These are phyloP conservation scores for Falcunculus frontatus DNA, from an alignment of 2,113 vertebrate species.

Conservation along the genomic window DNA sequence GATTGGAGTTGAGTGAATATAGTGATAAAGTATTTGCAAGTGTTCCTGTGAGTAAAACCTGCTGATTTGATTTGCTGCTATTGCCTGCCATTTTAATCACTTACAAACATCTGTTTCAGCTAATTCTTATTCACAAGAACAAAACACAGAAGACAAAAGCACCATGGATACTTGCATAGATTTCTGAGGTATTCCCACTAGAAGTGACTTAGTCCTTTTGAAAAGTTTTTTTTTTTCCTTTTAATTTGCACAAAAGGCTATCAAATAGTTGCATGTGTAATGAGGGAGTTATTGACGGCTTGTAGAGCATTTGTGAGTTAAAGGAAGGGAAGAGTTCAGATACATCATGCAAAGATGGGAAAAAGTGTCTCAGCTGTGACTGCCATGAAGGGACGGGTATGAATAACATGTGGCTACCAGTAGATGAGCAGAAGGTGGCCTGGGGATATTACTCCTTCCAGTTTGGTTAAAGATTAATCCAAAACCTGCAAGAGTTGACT, in stretches of 20 bases:
- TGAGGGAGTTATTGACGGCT: not conserved
- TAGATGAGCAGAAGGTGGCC: not conserved
- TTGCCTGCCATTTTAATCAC: not conserved
- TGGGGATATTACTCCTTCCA: not conserved
- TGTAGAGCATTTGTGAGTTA: not conserved
- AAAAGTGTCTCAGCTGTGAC: not conserved
- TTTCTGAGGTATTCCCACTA: not conserved
- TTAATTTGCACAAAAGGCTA: not conserved
- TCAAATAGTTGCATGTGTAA: not conserved
- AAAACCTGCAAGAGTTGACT: not conserved
- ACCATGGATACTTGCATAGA: not conserved
- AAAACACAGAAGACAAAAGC: not conserved
- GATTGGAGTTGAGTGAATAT: not conserved
- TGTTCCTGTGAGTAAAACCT: constrained; percentile 1
- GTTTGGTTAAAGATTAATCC: not conserved
- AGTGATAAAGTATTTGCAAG: not conserved
- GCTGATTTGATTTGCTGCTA: constrained; percentile 3
- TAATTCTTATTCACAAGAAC: constrained; percentile 11
- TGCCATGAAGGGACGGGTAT: not conserved
- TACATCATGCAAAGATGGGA: not conserved
- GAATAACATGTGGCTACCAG: not conserved
- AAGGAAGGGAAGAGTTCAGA: not conserved
- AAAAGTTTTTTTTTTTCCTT: not conserved
- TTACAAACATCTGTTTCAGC: not conserved
- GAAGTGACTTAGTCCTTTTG: not conserved